phyloP scores from a whole-genome alignment of 2,113 vertebrate species.

The Mormyrus iriodes region DNA sequence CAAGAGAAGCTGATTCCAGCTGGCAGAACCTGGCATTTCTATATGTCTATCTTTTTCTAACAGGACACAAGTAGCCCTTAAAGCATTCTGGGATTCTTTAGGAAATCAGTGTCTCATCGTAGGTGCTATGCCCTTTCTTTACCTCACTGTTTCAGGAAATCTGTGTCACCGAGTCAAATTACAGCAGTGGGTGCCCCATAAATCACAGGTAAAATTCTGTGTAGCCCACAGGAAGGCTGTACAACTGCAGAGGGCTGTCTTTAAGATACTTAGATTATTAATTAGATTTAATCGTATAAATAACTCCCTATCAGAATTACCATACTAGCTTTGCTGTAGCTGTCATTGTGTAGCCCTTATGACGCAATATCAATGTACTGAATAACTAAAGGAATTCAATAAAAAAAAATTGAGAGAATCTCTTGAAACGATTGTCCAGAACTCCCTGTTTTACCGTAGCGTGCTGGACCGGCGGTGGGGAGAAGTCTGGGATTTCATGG shows the following conservation, averaged over 20 bases:
- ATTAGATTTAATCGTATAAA: background rate
- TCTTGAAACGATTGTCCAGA: background rate
- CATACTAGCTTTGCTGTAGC: too few relatives aligned
- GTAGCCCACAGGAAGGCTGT: background rate
- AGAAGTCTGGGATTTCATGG: background rate
- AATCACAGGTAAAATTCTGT: background rate
- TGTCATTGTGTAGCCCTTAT: background rate
- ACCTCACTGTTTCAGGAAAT: background rate
- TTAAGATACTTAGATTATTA: background rate
- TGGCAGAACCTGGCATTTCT: background rate
- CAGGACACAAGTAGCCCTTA: background rate
- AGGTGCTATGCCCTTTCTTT: background rate
- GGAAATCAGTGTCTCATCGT: background rate
- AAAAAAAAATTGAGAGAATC: background rate
- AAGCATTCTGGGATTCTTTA: background rate
- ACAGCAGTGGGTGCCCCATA: background rate
- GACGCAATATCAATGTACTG: background rate
- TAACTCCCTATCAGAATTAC: background rate
- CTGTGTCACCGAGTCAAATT: background rate
- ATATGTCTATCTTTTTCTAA: background rate
- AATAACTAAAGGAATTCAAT: background rate
- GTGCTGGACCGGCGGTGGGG: background rate
- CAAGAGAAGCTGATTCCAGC: background rate
- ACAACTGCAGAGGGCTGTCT: background rate
- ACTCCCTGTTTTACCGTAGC: background rate